Conservation (phyloP, 1,140 invertebrate species). For the Gonatopus flavifemur region DNA sequence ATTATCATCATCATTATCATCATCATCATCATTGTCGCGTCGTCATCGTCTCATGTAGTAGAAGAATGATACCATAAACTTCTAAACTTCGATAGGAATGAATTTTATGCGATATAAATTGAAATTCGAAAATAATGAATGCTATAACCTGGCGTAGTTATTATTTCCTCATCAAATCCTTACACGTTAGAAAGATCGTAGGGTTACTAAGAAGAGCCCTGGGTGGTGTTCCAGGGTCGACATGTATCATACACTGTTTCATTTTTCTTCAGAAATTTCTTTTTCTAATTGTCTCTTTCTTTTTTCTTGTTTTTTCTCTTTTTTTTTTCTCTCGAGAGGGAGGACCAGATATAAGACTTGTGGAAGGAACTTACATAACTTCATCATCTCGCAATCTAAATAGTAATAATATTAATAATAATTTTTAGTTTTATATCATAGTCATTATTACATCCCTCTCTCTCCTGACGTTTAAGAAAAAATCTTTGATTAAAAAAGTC, state of each 20-base stretch:
- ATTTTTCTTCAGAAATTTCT: slow-evolving; percentile 32
- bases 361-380: slow-evolving; percentile 30
- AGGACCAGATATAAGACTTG: slow-evolving; percentile 48
- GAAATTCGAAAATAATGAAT: slow-evolving; percentile 14
- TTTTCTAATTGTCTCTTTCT: slow-evolving; percentile 8
- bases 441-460: slow-evolving; percentile 15
- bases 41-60: too few species aligned
- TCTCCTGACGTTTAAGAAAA: too few species aligned
- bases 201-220: slow-evolving; percentile 43
- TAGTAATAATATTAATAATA: too few species aligned
- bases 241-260: slow-evolving; percentile 31
- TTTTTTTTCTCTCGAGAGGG: slow-evolving; percentile 35
- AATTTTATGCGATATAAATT: slow-evolving; percentile 4
- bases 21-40: too few species aligned
- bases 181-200: slow-evolving; percentile 41
- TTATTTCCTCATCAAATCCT: slow-evolving; percentile 44
- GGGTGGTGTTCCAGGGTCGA: slow-evolving; percentile 42
- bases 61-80: too few species aligned
- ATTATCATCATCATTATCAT: slow-evolving; percentile 30
- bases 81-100: slow-evolving; percentile 32
- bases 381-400: slow-evolving; percentile 1
- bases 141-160: too few species aligned
- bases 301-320: slow-evolving; percentile 18
- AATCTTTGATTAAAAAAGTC: slow-evolving; percentile 14
- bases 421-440: too few species aligned